Evolutionary conservation across 2,797 vertebrate species (phyloP).

Genomic region (Podarcis siculus): DNA sequence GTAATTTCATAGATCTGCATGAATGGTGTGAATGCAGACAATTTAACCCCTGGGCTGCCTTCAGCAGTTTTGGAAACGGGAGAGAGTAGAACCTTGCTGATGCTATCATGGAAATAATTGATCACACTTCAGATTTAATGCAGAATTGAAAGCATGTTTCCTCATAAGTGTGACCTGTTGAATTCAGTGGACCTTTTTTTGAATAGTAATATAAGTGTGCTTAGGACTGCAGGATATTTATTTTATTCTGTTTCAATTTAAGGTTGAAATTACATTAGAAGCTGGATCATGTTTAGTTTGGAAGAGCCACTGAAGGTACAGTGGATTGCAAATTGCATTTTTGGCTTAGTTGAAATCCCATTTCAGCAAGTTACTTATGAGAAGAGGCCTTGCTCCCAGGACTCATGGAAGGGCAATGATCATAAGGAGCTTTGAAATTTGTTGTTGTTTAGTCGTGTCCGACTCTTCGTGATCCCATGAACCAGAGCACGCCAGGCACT

Average conservation of each 20-base stretch:
- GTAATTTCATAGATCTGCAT: slow-evolving; percentile 20
- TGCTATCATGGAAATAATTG: not conserved
- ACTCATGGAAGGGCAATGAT: too few relatives aligned
- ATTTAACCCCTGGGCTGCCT: slow-evolving; percentile 23
- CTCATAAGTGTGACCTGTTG: not conserved
- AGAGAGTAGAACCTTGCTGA: not conserved
- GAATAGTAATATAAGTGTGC: not conserved
- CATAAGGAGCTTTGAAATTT: too few relatives aligned
- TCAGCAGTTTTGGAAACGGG: not conserved
- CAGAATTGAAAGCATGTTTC: not conserved
- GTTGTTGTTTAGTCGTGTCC: too few relatives aligned
- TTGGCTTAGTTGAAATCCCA: too few relatives aligned
- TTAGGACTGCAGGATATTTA: not conserved
- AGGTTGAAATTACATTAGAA: not conserved
- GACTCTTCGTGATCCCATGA: too few relatives aligned
- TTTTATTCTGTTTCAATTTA: not conserved
- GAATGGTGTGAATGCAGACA: slow-evolving; percentile 19
- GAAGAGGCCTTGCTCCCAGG: too few relatives aligned
- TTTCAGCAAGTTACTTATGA: too few relatives aligned
- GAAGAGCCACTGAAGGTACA: too few relatives aligned
- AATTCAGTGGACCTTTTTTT: not conserved
- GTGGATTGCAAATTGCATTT: too few relatives aligned
- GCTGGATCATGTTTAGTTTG: not conserved
- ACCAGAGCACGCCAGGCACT: too few relatives aligned
- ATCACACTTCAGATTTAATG: not conserved